A percentile compares a stretch with the other conserved stretches of the same genome.
These are phyloP conservation scores for Tetragonula clypearis DNA, from an alignment of 1,140 invertebrate genomes.

Conservation along the genomic window DNA sequence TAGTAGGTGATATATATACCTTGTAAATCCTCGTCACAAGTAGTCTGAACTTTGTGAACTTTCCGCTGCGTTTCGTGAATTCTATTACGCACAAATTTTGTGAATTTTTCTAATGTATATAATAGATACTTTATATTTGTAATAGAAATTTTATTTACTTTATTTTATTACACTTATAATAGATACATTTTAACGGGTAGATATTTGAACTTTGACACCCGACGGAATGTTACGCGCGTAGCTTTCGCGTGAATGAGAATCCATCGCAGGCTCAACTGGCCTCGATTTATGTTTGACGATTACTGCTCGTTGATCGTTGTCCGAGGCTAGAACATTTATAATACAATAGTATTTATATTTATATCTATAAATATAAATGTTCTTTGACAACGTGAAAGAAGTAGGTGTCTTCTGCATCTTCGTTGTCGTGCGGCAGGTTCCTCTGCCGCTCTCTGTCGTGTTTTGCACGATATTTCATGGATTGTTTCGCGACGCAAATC, in stretches of 20 bases:
- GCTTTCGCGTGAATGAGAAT: not conserved
- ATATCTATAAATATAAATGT: too few relatives aligned
- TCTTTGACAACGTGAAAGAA: too few relatives aligned
- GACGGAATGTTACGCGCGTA: not conserved
- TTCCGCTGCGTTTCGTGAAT: too few relatives aligned
- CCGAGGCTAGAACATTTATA: not conserved
- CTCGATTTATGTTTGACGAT: not conserved
- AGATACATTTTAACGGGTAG: not conserved
- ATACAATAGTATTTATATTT: too few relatives aligned
- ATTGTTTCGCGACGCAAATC: slow-evolving; percentile 3
- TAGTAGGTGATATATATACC: too few relatives aligned
- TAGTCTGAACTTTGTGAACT: too few relatives aligned
- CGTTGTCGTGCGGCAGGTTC: not conserved
- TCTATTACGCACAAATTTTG: too few relatives aligned
- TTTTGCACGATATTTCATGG: slow-evolving; percentile 1
- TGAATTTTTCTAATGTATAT: too few relatives aligned
- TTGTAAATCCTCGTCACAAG: too few relatives aligned
- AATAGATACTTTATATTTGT: too few relatives aligned
- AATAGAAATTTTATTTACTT: too few relatives aligned
- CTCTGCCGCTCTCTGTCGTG: not conserved
- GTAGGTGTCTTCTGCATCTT: not conserved
- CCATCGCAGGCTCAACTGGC: not conserved
- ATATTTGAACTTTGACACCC: slow-evolving; percentile 37
- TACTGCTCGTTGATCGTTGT: not conserved
- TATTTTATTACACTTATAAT: too few relatives aligned